Percentiles rank a stretch among this genome's conserved stretches.
These are phyloP conservation scores for Phymatocera aterrima DNA, from an alignment of 2,888 invertebrate species.

Conservation along the genomic window DNA sequence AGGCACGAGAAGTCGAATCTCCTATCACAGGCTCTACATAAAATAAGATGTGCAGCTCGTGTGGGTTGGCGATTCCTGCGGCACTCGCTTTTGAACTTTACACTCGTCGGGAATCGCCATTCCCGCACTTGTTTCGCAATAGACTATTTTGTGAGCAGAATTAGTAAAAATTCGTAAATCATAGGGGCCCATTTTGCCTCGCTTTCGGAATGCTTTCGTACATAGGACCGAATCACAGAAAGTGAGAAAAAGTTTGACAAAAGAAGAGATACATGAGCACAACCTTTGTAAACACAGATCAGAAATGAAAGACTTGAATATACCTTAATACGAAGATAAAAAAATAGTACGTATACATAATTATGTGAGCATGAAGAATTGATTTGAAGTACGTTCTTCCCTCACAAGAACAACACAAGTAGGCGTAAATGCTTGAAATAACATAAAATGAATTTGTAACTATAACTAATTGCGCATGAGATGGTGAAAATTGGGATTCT, in stretches of 20 bases:
- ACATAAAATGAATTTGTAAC: not conserved
- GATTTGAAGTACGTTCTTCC: not conserved
- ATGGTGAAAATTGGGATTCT: not conserved
- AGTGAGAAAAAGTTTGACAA: not conserved
- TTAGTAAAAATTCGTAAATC: not conserved
- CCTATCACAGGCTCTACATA: too few species aligned
- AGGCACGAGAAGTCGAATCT: too few species aligned
- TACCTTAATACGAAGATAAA: constrained; percentile 9
- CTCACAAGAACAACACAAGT: not conserved
- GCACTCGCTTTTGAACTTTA: too few species aligned
- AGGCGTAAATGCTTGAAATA: not conserved
- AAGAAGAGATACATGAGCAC: not conserved
- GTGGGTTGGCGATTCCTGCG: too few species aligned
- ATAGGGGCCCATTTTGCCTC: too few species aligned
- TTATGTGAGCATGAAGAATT: not conserved
- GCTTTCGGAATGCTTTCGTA: not conserved
- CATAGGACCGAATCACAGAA: not conserved
- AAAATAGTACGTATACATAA: not conserved
- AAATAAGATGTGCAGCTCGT: too few species aligned
- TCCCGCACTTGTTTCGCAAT: too few species aligned
- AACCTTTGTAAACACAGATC: not conserved
- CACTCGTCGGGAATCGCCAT: too few species aligned
- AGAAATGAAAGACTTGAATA: not conserved
- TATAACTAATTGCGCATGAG: not conserved
- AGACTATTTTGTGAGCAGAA: too few species aligned